Evolutionary conservation across 2,113 vertebrate genomes (phyloP), one percentile per base, ranked within the genome.

Genomic region (Calyptommatus sinebrachiatus): DNA sequence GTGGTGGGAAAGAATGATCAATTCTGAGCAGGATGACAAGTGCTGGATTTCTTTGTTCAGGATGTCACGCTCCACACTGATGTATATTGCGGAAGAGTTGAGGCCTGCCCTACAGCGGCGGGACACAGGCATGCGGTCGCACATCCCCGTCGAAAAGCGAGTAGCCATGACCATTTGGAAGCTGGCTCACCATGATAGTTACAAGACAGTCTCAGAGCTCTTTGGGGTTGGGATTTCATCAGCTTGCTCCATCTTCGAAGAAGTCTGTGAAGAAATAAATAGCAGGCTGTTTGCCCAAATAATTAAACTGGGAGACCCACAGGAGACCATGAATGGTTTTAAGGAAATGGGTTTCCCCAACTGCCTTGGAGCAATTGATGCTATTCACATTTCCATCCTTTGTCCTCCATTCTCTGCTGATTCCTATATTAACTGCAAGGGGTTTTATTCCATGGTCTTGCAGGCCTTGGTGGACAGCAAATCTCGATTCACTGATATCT

Each of bases 1-100:
- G 71, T 93, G 14, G 94, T 90, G 79, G 53, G 63, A 71, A 53
- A 53, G 79, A 60, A 78, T 72, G 50, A 71, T 66, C 9, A 71
- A 66, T 50, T 72, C 29, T 0, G 63, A 70, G n/a, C 65, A 61
- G 79, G 78, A 60, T 69, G 71, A 75, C 26, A 83, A 45, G 70
- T n/a, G 77, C 45, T 26, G 73, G 41, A 85, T 71, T 29, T 85
- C 60, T 53, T 26, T 81, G 70, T 82, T 71, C 35, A 28, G 76
- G 28, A 76, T 80, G 57, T 72, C 66, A 18, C 72, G 80, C 28
- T 70, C 79, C 12, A 80, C 65, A 8, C 53, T 84, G 46, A 80
- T 75, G 74, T 80, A 76, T 24, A 81, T 81, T 3, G 79, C 79
- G 0, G 79, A 81, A 41, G 79, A 81, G 26, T 14, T 81, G 79